Conservation (phyloP, 2,113 vertebrate species). For the Neotoma lepida region DNA sequence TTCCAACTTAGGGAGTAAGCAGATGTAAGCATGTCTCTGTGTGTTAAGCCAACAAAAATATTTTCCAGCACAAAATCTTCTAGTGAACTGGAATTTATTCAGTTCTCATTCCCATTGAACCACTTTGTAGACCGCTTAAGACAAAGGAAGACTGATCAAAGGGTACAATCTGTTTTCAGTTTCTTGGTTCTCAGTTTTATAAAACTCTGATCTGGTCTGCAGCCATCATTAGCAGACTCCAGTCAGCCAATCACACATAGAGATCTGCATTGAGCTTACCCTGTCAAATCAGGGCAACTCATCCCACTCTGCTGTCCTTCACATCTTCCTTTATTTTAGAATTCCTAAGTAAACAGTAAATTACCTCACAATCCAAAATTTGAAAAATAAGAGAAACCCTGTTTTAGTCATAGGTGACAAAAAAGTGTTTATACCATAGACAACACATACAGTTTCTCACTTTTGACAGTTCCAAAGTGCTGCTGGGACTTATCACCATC, state of each 20-base stretch:
- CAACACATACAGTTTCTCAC: background rate
- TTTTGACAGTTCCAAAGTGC: background rate
- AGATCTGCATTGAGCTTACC: background rate
- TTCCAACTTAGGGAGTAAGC: background rate
- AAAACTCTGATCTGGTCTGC: background rate
- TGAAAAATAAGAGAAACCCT: background rate
- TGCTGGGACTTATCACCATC: background rate
- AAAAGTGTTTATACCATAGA: background rate
- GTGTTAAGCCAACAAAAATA: background rate
- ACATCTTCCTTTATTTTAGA: background rate
- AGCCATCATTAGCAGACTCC: background rate
- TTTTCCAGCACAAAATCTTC: background rate
- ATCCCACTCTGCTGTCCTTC: background rate
- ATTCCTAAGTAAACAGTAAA: background rate
- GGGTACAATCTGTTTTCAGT: background rate
- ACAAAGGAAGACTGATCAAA: conserved; percentile 57
- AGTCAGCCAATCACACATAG: background rate
- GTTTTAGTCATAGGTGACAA: background rate
- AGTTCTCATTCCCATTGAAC: background rate
- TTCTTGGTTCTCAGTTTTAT: background rate
- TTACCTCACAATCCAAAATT: background rate
- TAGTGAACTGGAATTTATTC: background rate
- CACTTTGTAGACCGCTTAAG: conserved; percentile 4
- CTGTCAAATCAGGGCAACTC: background rate
- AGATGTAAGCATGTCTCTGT: conserved; percentile 21